A percentile compares a stretch with the other conserved stretches of the same genome.
Conservation (phyloP, 2,797 vertebrate genomes). For the Coilia nasus region DNA sequence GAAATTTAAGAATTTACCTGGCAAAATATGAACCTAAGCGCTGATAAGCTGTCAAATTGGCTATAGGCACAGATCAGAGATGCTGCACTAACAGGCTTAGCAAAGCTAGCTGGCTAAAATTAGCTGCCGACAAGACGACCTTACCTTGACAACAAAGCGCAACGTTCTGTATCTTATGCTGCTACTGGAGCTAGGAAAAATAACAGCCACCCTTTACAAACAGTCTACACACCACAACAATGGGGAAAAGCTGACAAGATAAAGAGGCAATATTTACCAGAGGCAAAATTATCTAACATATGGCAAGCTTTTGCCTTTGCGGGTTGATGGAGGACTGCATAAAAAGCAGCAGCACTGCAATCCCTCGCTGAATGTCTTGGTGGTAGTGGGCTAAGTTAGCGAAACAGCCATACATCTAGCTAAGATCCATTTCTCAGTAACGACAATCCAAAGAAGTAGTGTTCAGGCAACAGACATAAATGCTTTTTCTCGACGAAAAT, state of each 20-base stretch:
- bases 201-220: background rate
- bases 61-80: background rate
- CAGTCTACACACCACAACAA: background rate
- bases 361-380: conserved; percentile 1
- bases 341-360: conserved; percentile 5
- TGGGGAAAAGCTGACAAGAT: background rate
- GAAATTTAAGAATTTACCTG: background rate
- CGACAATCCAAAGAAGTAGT: background rate
- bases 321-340: background rate
- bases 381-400: background rate
- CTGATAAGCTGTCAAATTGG: background rate
- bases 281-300: background rate
- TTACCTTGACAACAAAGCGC: conserved; percentile 26
- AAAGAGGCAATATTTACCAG: background rate
- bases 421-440: conserved; percentile 1
- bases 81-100: background rate
- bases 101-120: conserved; percentile 51
- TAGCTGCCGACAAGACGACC: conserved; percentile 44
- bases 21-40: background rate
- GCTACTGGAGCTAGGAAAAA: conserved; percentile 47
- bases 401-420: background rate
- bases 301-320: conserved; percentile 3
- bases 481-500: background rate
- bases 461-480: background rate
- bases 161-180: conserved; percentile 19